Evolutionary conservation across 2,113 vertebrate genomes (phyloP), one percentile per base, ranked within the genome.

Genomic region (Nesoenas mayeri): DNA sequence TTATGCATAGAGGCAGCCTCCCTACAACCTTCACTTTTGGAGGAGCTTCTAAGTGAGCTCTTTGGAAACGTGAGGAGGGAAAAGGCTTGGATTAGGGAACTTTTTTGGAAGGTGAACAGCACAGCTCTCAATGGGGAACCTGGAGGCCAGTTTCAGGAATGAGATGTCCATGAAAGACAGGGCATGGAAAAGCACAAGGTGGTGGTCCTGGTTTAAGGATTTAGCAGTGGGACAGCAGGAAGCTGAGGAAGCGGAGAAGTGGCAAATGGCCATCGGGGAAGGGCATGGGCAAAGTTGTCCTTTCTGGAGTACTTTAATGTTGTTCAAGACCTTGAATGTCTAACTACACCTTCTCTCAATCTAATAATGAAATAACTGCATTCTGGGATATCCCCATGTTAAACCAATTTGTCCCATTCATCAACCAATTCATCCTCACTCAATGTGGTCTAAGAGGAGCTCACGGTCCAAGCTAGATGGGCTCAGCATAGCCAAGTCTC

Each of bases 1-100:
- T 61, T 28, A 9, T 29, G 28, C 1, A 0, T 20, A 0, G 4
- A 56, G 28, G 21, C 28, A 75, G 42, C 11, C 2, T 51, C 47
- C 32, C 34, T 36, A 62, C 17, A 78, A 15, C 32, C 10, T 18
- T 48, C 25, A 11, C 8, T 81, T 50, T 29, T 71, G 22, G 19
- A 78, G 31, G 66, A 65, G 10, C 64, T 85, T 66, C 26, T 28
- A 31, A 51, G 19, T 32, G 19, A 92, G 4, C 10, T 62, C 21
- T 51, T 42, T 51, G 32, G 66, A 51, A 34, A 70, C 8, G 7
- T 6, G 10, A 15, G 14, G 48, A 67, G 13, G 6, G 8, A 92
- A 85, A 42, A 3, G 6, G 9, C 32, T 62, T 70, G 11, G 14
- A 54, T 66, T 66, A 54, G 31, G 26, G 19, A 81, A 67, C 12